Evolutionary conservation across 2,113 vertebrate genomes (phyloP).

Genomic region (Gobio gobio): DNA sequence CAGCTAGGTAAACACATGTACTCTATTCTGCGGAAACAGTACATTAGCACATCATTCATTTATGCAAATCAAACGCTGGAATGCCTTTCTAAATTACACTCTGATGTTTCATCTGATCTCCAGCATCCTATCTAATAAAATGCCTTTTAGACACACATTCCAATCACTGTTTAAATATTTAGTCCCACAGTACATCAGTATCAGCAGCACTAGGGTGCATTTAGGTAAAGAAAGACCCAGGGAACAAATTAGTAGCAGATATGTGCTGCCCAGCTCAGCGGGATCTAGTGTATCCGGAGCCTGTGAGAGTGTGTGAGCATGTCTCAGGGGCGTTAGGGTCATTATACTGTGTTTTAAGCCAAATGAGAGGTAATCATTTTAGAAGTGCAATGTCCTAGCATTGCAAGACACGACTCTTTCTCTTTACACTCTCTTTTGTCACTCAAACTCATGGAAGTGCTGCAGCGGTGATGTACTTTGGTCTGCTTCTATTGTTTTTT

Average conservation of each 20-base stretch:
- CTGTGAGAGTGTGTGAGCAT: not conserved
- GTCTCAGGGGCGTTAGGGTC: not conserved
- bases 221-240: not conserved
- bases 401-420: not conserved
- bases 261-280: not conserved
- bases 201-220: not conserved
- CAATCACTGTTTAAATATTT: not conserved
- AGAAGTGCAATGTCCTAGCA: not conserved
- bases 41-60: slow-evolving; percentile 1
- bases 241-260: not conserved
- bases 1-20: not conserved
- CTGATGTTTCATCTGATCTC: not conserved
- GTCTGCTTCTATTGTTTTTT: not conserved
- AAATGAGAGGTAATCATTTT: slow-evolving; percentile 37
- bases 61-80: not conserved
- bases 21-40: not conserved
- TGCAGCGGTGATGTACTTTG: not conserved
- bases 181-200: not conserved
- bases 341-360: slow-evolving; percentile 17
- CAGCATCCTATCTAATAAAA: not conserved
- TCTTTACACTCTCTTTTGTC: not conserved
- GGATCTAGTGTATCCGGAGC: slow-evolving; percentile 1
- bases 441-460: not conserved
- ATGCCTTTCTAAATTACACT: not conserved
- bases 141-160: not conserved